phyloP scores from a whole-genome alignment of 1,140 invertebrate species.

The Dinothrombium tinctorium region DNA sequence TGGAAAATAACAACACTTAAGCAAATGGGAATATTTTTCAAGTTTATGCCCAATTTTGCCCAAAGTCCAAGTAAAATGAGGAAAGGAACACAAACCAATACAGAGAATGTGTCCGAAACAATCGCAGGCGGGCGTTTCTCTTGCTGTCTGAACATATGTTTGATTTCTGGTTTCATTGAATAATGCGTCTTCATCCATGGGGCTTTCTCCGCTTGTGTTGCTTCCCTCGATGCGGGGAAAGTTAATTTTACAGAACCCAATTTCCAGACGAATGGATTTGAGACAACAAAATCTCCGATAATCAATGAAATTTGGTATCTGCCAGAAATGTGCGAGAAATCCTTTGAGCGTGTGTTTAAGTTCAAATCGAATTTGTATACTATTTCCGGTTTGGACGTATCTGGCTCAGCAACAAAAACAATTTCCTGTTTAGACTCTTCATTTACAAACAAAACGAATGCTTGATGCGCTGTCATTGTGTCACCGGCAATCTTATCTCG shows the following conservation, averaged over 20 bases:
- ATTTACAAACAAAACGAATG: conserved; percentile 56
- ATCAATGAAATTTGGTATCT: conserved; percentile 58
- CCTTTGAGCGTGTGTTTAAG: conserved; percentile 47
- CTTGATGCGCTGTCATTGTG: conserved; percentile 59
- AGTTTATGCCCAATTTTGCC: conserved; percentile 64
- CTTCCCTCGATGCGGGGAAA: conserved; percentile 17
- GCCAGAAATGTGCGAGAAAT: conserved; percentile 51
- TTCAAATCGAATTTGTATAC: conserved; percentile 82
- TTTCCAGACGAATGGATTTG: conserved; percentile 66
- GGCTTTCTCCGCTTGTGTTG: conserved; percentile 18
- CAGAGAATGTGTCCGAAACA: conserved; percentile 74
- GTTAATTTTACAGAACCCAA: conserved; percentile 27
- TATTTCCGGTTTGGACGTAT: conserved; percentile 32
- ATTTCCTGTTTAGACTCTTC: conserved; percentile 46
- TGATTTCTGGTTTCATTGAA: conserved; percentile 53
- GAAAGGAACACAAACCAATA: conserved; percentile 51
- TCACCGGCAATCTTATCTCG: conserved; percentile 42
- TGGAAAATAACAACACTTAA: conserved; percentile 66
- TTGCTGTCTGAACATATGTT: conserved; percentile 73
- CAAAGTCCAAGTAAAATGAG: conserved; percentile 62
- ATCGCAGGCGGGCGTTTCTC: conserved; percentile 63
- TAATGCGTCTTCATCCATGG: conserved; percentile 18
- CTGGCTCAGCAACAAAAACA: conserved; percentile 77
- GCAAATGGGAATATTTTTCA: conserved; percentile 53
- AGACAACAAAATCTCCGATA: conserved; percentile 65